These are phyloP conservation scores for Lissonota sp. DNA, from an alignment of 2,888 invertebrate species.

Conservation along the genomic window DNA sequence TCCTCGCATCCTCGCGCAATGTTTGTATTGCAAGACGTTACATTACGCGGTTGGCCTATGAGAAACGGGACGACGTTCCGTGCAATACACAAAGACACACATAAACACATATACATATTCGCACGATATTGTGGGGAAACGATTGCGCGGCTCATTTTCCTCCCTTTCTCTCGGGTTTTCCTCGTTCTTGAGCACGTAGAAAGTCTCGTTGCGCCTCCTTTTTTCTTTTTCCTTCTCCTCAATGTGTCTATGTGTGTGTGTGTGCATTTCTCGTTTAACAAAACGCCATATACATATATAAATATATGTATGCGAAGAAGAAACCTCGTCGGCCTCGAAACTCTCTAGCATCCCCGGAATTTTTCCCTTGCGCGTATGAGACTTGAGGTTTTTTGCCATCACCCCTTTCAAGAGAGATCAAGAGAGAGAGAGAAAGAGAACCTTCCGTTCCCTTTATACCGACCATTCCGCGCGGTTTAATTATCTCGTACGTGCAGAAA, in stretches of 20 bases:
- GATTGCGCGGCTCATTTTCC: slow-evolving; percentile 56
- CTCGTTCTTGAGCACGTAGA: slow-evolving; percentile 4
- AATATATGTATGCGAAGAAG: slow-evolving; percentile 35
- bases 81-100: slow-evolving; percentile 17
- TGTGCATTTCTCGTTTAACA: slow-evolving; percentile 11
- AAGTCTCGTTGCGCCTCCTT: slow-evolving; percentile 17
- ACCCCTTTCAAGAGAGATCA: slow-evolving; percentile 46
- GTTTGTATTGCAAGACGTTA: slow-evolving; percentile 57
- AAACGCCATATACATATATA: background rate
- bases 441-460: slow-evolving; percentile 58
- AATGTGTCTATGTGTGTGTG: background rate
- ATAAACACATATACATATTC: slow-evolving; percentile 11
- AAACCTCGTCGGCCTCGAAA: slow-evolving; percentile 42
- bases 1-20: slow-evolving; percentile 47
- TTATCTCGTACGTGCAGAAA: slow-evolving; percentile 69
- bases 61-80: slow-evolving; percentile 52
- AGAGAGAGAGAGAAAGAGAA: slow-evolving; percentile 23
- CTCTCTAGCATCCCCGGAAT: slow-evolving; percentile 66
- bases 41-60: slow-evolving; percentile 59
- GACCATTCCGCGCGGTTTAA: slow-evolving; percentile 70
- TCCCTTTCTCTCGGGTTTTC: slow-evolving; percentile 5
- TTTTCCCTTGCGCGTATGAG: slow-evolving; percentile 66
- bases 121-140: slow-evolving; percentile 38
- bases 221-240: background rate
- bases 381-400: slow-evolving; percentile 59